Evolutionary conservation across 2,113 vertebrate genomes (phyloP), one percentile per base, ranked within the genome.

Genomic region (Dasyprocta punctata): DNA sequence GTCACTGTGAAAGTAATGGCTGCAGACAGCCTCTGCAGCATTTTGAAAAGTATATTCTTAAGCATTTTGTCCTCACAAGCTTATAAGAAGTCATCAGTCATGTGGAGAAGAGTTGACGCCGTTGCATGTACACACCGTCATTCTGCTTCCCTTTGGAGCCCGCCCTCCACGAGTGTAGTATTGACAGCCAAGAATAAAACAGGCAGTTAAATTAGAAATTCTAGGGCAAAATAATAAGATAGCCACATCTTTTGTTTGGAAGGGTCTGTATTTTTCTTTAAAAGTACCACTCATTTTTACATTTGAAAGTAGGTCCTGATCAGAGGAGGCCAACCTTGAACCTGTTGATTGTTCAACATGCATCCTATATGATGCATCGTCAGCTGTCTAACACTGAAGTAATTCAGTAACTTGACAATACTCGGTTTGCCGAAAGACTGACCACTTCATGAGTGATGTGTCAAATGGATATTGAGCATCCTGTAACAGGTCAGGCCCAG

Each of bases 1-100:
- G 97, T 98, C 92, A 83, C 52, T 75, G 52, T 94, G 97, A 86
- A 96, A 97, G 91, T 96, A 89, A 89, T 89, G 92, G 81, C 85
- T 60, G 20, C 93, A 54, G 96, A 81, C 95, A 58, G 73, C 78
- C 90, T 98, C 7, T 94, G n/a, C 65, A 47, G 71, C 83, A 26
- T 67, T 20, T 0, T 87, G 58, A 96, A 52, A 95, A 97, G 93
- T 75, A 13, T 58, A 69, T 92, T 98, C 71, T 82, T 80, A 69
- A 56, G 38, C 24, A 86, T 92, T 86, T 89, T 92, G 75, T 92
- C 1, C 60, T 96, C 0, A 1, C 8, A 58, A 2, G 91, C 24
- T 12, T 56, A 44, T 71, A 61, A 82, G 90, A 82, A 49, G 3
- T 16, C 19, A 63, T 44, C 58, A n/a, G 91, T 78, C 52, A 1